Base-by-base conservation (phyloP, 2,888 invertebrate species). In the Melanargia galathea region DNA sequence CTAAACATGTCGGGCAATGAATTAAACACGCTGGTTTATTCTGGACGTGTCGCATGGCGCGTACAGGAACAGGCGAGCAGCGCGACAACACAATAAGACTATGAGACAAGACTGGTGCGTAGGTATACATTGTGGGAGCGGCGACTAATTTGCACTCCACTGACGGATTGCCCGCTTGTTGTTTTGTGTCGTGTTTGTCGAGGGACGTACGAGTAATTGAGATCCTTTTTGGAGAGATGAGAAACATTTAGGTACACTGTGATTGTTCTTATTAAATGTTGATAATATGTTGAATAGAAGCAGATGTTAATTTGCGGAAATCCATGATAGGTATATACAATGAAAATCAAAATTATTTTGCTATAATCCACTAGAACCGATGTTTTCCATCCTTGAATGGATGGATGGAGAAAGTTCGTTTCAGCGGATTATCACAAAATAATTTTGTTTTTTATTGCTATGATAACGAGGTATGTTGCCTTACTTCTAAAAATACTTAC, bases 71-170 rank as follows among this genome's bases (percentile, higher is more conserved):
- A 16, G 6, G 18, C 33, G 20, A 35, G 20, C 55, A 48, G 51
- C 11, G 55, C 51, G 49, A 65, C 52, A 54, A 58, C 33, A 35
- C 30, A 3, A 30, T 30, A 30, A 30, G 49, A 43, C 24, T 35
- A 13, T 8, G 10, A 43, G 43, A 43, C 18, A 18, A 43, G 43
- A 43, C 18, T 3, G 13, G 13, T n/a, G 33, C 0, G 38, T 38
- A 1, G 38, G 16, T 16, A 8, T 51, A 49, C 60, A 40, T 18
- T n/a, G 63, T 68, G 66, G 69, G 70, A 49, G 65, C 64, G 70
- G 46, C 65, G 54, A 67, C 65, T 61, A 70, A 71, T 71, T 71
- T 70, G 67, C 70, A 59, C 62, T 57, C 56, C 61, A 6, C 18
- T 43, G 43, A 43, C 18, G 43, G 16, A 43, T 43, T 43, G 18